These are phyloP conservation scores for Proterorhinus semilunaris DNA, from an alignment of 2,113 vertebrate genomes.

Conservation along the genomic window DNA sequence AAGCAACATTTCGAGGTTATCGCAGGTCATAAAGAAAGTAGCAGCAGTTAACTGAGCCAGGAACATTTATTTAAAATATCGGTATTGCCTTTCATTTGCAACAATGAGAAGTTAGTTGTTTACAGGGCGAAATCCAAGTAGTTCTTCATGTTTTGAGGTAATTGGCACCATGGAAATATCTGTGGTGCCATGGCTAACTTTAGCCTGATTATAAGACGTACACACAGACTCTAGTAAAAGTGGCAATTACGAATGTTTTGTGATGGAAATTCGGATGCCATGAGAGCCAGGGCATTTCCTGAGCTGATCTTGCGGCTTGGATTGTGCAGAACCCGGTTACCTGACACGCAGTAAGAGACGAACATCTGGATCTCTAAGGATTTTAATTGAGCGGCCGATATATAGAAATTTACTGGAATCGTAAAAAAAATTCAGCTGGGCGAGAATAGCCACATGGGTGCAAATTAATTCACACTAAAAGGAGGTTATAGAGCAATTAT, in stretches of 20 bases:
- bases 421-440: constrained; percentile 12
- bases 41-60: constrained; percentile 9
- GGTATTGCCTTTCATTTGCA: background rate
- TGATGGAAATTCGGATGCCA: constrained; percentile 47
- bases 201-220: constrained; percentile 35
- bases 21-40: constrained; percentile 6
- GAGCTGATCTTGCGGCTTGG: constrained; percentile 38
- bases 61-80: constrained; percentile 8
- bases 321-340: constrained; percentile 22
- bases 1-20: background rate
- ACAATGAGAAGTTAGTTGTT: constrained; percentile 16
- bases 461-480: constrained; percentile 2
- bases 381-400: constrained; percentile 36
- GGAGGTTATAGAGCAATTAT: constrained; percentile 11
- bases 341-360: constrained; percentile 13
- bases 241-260: constrained; percentile 47
- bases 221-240: constrained; percentile 52
- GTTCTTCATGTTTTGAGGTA: constrained; percentile 35
- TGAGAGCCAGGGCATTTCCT: constrained; percentile 44
- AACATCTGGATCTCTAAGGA: constrained; percentile 55
- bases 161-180: constrained; percentile 48
- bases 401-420: constrained; percentile 25
- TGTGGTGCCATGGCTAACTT: constrained; percentile 30
- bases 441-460: constrained; percentile 3
- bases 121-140: constrained; percentile 19